Base-by-base conservation (phyloP, 2,113 vertebrate species). In the Hyla sarda region DNA sequence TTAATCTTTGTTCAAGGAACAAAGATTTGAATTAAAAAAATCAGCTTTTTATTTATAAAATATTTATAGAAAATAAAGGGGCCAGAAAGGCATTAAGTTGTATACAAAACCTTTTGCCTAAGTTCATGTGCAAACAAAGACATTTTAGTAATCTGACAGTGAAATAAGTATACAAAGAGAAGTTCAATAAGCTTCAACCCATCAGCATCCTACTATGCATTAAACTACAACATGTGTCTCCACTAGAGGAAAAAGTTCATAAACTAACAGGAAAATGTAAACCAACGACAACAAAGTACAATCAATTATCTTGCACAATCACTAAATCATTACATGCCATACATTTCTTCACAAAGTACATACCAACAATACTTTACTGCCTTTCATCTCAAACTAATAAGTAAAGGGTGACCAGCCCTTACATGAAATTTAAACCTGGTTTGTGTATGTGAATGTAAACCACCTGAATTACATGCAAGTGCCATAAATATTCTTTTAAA, bases 371-470 rank as follows among this genome's bases (percentile, higher is more conserved):
- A 17, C 25, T 25, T 41, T 8, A 41, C 41, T 41, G 50, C 52
- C 75, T 78, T 78, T 78, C 52, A 34, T 58, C 52, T 78, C 1
- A 54, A n/a, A 58, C 32, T 16, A 30, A 58, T 17, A 78, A 54
- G 16, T 28, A 32, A 56, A 32, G 25, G 50, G 9, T 23, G 28
- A 47, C 11, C 11, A 8, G 41, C 41, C 41, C 41, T 41, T 41
- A 41, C 41, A 41, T 41, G 41, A 41, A 10, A 34, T 37, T 78
- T 1, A 30, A 56, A 13, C 54, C 30, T 78, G 75, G 28, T 56
- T 78, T 78, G 50, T 56, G 28, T 78, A 78, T 78, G 52, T 23
- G 50, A 32, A 78, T 56, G 50, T 56, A 23, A 78, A 37, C 50
- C 75, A 56, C 30, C 30, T 13, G 21, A 78, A 54, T 77, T 56